These are phyloP conservation scores for Caenorhabditis latens DNA, from an alignment of 1,140 invertebrate genomes.

Conservation along the genomic window DNA sequence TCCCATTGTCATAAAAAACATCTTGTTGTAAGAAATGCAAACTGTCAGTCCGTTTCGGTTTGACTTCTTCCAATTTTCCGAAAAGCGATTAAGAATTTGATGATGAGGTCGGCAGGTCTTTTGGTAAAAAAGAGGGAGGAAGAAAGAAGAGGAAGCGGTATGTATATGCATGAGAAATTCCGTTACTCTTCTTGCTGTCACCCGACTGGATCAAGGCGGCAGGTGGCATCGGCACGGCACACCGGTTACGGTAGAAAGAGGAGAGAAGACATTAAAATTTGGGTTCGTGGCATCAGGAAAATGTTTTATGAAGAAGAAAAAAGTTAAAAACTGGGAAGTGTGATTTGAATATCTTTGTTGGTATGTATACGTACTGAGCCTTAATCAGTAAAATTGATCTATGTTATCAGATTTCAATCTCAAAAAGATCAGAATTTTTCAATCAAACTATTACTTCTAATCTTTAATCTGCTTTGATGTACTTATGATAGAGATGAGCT, in stretches of 20 bases:
- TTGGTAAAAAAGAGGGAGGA: conserved; percentile 34
- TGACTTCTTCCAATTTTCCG: conserved; percentile 25
- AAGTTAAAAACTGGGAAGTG: not conserved
- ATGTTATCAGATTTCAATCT: too few relatives aligned
- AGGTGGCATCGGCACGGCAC: conserved; percentile 1
- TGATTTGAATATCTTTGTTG: too few relatives aligned
- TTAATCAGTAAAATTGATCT: too few relatives aligned
- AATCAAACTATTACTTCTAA: too few relatives aligned
- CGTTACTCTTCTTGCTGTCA: conserved; percentile 36
- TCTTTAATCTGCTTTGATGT: too few relatives aligned
- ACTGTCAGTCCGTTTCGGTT: conserved; percentile 52
- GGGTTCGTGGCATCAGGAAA: not conserved
- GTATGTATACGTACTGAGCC: too few relatives aligned
- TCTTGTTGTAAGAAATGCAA: conserved; percentile 40
- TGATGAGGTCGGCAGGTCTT: conserved; percentile 54
- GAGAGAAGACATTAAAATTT: not conserved
- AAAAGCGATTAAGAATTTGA: conserved; percentile 52
- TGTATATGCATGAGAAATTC: conserved; percentile 44
- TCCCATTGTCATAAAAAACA: conserved; percentile 52
- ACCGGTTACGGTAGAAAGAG: not conserved
- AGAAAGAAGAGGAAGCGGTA: not conserved
- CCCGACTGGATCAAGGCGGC: conserved; percentile 36
- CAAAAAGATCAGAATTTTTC: too few relatives aligned
- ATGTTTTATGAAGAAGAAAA: not conserved
- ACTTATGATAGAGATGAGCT: too few relatives aligned